A percentile compares a stretch with the other conserved stretches of the same genome.
Conservation (phyloP, 1,140 invertebrate genomes). For the Leguminivora glycinivorella region DNA sequence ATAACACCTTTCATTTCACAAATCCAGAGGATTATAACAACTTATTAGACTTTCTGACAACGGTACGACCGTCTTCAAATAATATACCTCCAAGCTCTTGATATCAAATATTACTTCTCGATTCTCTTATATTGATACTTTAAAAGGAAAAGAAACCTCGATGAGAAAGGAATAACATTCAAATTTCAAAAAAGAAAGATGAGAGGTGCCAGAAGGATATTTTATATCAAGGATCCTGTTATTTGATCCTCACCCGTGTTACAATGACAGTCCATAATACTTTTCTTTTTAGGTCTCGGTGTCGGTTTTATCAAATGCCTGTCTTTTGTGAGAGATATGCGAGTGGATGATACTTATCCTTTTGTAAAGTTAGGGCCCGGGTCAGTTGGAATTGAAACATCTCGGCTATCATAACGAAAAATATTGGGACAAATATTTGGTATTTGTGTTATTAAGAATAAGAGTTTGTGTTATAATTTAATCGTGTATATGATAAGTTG, state of each 20-base stretch:
- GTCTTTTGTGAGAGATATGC: neutral
- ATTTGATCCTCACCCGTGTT: slow-evolving; percentile 21
- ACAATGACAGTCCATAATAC: slow-evolving; percentile 14
- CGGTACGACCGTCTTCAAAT: slow-evolving; percentile 25
- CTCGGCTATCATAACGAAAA: neutral
- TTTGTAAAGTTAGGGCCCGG: neutral
- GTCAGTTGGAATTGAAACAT: neutral
- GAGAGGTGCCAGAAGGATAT: neutral
- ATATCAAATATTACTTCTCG: neutral
- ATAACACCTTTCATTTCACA: neutral
- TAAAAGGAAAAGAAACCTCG: neutral
- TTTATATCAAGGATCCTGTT: slow-evolving; percentile 9
- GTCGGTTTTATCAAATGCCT: slow-evolving; percentile 1
- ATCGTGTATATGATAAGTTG: too few relatives aligned
- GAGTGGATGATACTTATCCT: neutral
- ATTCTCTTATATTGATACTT: neutral
- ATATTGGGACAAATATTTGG: too few relatives aligned
- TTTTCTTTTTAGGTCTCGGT: slow-evolving; percentile 17
- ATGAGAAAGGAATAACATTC: neutral
- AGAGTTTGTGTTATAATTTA: too few relatives aligned
- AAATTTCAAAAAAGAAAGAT: neutral
- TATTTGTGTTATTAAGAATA: too few relatives aligned
- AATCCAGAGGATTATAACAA: slow-evolving; percentile 15
- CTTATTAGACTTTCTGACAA: slow-evolving; percentile 22
- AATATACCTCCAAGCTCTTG: slow-evolving; percentile 13